Evolutionary conservation across 2,113 vertebrate genomes (phyloP).

Genomic region (Oncorhynchus nerka): DNA sequence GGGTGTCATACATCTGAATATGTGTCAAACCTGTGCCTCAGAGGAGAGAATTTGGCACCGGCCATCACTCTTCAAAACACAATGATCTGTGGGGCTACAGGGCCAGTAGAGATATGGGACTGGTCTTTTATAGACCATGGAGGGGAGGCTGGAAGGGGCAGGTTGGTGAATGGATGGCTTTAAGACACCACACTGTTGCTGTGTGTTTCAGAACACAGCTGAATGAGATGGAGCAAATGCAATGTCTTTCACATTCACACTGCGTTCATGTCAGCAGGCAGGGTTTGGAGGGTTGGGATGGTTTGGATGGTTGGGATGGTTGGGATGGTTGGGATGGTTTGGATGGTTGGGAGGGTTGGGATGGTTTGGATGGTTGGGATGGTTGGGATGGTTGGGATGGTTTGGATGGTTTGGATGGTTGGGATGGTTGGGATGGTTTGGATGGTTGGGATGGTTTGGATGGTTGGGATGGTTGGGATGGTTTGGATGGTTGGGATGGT

Average conservation of each 20-base stretch:
- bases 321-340: too few species aligned
- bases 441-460: background rate
- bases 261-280: background rate
- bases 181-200: too few species aligned
- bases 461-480: background rate
- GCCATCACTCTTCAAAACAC: conserved; percentile 9
- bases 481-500: background rate
- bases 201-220: too few species aligned
- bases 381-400: background rate
- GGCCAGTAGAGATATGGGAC: background rate
- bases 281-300: background rate
- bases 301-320: too few species aligned
- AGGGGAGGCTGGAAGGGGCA: too few species aligned
- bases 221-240: too few species aligned
- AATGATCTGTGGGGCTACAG: background rate
- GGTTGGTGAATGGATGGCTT: too few species aligned
- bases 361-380: too few species aligned
- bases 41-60: conserved; percentile 1
- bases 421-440: background rate
- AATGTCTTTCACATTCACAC: too few species aligned
- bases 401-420: background rate
- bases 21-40: conserved; percentile 33
- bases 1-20: conserved; percentile 33
- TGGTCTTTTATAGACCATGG: background rate
- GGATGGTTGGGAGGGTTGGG: background rate